Percentiles rank a stretch among this genome's conserved stretches.
These are phyloP conservation scores for Chrosomus eos DNA, from an alignment of 2,797 vertebrate species.

Conservation along the genomic window DNA sequence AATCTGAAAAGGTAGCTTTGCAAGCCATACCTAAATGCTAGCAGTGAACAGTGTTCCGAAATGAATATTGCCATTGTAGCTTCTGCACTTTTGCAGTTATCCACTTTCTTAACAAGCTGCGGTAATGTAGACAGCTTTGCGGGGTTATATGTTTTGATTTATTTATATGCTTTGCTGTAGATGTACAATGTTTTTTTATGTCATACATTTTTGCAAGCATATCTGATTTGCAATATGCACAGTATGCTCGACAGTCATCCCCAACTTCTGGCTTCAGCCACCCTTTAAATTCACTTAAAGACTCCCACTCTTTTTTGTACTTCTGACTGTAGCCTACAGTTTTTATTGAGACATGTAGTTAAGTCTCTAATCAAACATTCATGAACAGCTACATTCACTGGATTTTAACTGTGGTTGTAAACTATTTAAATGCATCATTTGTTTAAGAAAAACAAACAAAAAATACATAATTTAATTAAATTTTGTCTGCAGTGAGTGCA, in stretches of 20 bases:
- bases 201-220: slow-evolving; percentile 1
- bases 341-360: neutral
- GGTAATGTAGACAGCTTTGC: slow-evolving; percentile 1
- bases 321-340: neutral
- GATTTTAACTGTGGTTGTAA: neutral
- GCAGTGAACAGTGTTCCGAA: neutral
- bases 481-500: too few relatives aligned
- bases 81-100: slow-evolving; percentile 3
- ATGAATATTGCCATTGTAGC: neutral
- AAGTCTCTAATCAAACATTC: neutral
- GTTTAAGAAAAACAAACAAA: too few relatives aligned
- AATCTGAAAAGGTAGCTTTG: slow-evolving; percentile 10
- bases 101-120: slow-evolving; percentile 3
- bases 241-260: neutral
- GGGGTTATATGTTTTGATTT: neutral
- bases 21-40: neutral
- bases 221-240: neutral
- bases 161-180: neutral
- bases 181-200: neutral
- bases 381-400: neutral
- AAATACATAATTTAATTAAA: too few relatives aligned
- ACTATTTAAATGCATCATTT: too few relatives aligned
- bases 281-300: neutral
- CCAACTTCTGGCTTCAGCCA: neutral
- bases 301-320: neutral